Evolutionary conservation across 2,797 vertebrate species (phyloP).

Genomic region (Danio jaintianensis): DNA sequence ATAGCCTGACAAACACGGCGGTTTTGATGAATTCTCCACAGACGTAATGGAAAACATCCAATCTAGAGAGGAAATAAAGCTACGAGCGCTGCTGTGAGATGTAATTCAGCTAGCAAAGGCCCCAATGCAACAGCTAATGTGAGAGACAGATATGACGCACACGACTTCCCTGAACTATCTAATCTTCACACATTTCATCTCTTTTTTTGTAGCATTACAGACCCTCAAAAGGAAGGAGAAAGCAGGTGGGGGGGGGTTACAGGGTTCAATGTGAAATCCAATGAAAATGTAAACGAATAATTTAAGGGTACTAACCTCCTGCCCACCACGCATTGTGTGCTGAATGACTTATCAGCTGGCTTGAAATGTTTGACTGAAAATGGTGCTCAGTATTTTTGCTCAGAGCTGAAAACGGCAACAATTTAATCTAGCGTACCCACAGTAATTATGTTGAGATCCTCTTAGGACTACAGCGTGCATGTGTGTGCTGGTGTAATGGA

Average conservation of each 20-base stretch:
- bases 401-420: constrained; percentile 50
- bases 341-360: constrained; percentile 51
- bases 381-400: constrained; percentile 45
- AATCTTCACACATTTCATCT: not conserved
- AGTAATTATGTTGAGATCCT: constrained; percentile 61
- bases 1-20: constrained; percentile 6
- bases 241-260: constrained; percentile 21
- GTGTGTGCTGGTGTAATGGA: constrained; percentile 47
- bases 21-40: constrained; percentile 13
- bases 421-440: constrained; percentile 58
- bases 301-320: constrained; percentile 40
- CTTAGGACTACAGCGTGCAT: constrained; percentile 39
- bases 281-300: constrained; percentile 48
- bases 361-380: constrained; percentile 53
- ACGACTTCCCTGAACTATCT: not conserved
- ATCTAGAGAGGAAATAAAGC: constrained; percentile 4
- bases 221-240: not conserved
- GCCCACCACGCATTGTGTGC: constrained; percentile 33
- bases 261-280: constrained; percentile 27
- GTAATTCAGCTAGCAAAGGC: constrained; percentile 33
- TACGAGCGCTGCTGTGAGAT: constrained; percentile 7
- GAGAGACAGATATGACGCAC: constrained; percentile 21
- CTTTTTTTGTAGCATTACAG: not conserved
- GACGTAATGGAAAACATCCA: constrained; percentile 43
- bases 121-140: not conserved